Percentiles rank a stretch among this genome's conserved stretches.
phyloP scores from a whole-genome alignment of 2,888 invertebrate genomes.

The Epistrophe eligans region DNA sequence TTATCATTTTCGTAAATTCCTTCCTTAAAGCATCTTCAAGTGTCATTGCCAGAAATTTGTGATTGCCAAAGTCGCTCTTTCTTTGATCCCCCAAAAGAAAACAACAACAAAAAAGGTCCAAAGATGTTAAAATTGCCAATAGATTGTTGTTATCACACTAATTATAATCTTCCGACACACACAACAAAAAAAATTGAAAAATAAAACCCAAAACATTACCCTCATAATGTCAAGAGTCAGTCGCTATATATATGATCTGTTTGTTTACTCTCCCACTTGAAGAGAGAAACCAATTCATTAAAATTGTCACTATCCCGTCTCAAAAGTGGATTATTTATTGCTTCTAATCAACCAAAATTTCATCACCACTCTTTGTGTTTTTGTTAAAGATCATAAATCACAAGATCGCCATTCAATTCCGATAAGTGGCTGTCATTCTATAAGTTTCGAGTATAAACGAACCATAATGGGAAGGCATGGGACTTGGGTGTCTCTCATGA shows the following conservation, averaged over 20 bases:
- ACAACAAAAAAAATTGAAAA: background rate
- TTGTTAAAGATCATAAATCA: conserved; percentile 67
- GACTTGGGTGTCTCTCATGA: conserved; percentile 17
- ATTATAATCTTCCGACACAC: conserved; percentile 47
- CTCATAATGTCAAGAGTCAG: background rate
- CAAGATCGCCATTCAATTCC: conserved; percentile 66
- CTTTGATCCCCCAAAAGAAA: background rate
- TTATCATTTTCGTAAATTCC: background rate
- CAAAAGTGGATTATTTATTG: conserved; percentile 66
- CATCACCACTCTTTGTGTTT: conserved; percentile 49
- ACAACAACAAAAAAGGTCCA: conserved; percentile 24
- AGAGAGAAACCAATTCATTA: conserved; percentile 71
- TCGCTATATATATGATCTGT: background rate
- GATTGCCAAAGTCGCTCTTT: background rate
- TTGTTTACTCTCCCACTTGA: conserved; percentile 23
- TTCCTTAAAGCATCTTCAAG: background rate
- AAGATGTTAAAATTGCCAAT: conserved; percentile 10
- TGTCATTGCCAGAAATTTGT: background rate
- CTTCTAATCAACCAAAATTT: conserved; percentile 72
- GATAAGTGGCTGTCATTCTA: conserved; percentile 68
- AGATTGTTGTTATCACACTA: conserved; percentile 65
- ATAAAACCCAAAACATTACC: conserved; percentile 4
- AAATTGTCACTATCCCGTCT: conserved; percentile 69
- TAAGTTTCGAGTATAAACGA: background rate
- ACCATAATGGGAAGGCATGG: background rate